A percentile compares a stretch with the other conserved stretches of the same genome.
Conservation (phyloP, 2,797 vertebrate species). For the Rhadinocentrus ornatus region DNA sequence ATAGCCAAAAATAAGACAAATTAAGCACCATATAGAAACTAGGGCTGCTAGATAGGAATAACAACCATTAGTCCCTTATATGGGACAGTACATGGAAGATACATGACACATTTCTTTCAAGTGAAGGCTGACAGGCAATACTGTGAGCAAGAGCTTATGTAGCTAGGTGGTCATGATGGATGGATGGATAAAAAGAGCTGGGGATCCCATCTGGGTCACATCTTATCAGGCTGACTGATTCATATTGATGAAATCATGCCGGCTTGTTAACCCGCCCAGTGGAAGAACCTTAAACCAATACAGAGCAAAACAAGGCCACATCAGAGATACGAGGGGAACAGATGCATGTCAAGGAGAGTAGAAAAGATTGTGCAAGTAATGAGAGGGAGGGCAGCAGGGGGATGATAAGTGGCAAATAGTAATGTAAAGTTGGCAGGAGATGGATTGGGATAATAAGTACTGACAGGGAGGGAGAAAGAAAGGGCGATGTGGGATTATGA, state of each 20-base stretch:
- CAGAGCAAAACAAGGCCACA: constrained; percentile 60
- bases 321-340: constrained; percentile 40
- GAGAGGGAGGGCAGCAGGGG: constrained; percentile 59
- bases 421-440: constrained; percentile 75
- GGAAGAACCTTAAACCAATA: constrained; percentile 67
- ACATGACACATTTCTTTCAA: constrained; percentile 61
- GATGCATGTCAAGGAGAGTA: constrained; percentile 67
- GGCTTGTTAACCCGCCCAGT: constrained; percentile 69
- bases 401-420: constrained; percentile 72
- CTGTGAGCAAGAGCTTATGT: constrained; percentile 43
- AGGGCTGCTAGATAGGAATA: constrained; percentile 52
- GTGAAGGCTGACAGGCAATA: constrained; percentile 55
- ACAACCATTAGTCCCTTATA: constrained; percentile 45
- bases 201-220: constrained; percentile 75
- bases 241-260: constrained; percentile 75
- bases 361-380: constrained; percentile 66
- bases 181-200: constrained; percentile 62
- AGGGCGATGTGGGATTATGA: constrained; percentile 40
- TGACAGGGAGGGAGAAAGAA: constrained; percentile 49
- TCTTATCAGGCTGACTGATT: constrained; percentile 75
- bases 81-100: constrained; percentile 30
- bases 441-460: constrained; percentile 71
- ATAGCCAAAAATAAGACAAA: constrained; percentile 51
- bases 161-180: constrained; percentile 61
- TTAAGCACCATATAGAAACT: constrained; percentile 47